Evolutionary conservation across 2,888 invertebrate genomes (phyloP).

Genomic region (Eurytoma californica): DNA sequence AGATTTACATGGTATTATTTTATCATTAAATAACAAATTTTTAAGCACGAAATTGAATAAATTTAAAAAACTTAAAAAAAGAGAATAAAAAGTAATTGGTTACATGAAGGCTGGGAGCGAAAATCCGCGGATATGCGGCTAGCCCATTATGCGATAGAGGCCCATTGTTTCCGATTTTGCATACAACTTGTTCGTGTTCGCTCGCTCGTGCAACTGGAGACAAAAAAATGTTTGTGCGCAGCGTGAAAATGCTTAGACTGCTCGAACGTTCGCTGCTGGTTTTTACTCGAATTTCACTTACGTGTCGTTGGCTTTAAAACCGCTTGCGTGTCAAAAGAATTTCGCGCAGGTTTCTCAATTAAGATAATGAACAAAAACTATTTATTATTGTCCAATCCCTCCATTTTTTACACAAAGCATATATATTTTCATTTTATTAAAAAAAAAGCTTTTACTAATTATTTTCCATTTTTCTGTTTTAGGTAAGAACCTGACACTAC

Average conservation of each 20-base stretch:
- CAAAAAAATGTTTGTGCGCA: background rate
- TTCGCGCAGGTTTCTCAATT: slow-evolving; percentile 27
- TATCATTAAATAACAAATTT: too few relatives aligned
- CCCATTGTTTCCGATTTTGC: slow-evolving; percentile 29
- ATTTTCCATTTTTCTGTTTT: slow-evolving; percentile 1
- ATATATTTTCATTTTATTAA: background rate
- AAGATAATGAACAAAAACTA: slow-evolving; percentile 26
- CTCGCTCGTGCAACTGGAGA: background rate
- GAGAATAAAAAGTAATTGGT: slow-evolving; percentile 3
- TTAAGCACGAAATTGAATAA: too few relatives aligned
- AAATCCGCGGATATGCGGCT: background rate
- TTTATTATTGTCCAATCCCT: background rate
- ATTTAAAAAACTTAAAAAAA: too few relatives aligned
- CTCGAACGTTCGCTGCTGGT: background rate
- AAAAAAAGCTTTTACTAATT: background rate
- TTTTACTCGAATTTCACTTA: slow-evolving; percentile 31
- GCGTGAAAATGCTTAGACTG: slow-evolving; percentile 16
- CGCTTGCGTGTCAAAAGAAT: slow-evolving; percentile 17
- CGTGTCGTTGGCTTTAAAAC: slow-evolving; percentile 5
- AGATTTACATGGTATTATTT: too few relatives aligned
- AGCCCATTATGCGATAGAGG: background rate
- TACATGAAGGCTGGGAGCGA: background rate
- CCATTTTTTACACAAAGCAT: background rate
- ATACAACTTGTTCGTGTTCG: slow-evolving; percentile 9
- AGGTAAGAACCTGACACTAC: slow-evolving; percentile 16